Evolutionary conservation across 2,888 invertebrate species (phyloP).

Genomic region (Lamproptera curius): DNA sequence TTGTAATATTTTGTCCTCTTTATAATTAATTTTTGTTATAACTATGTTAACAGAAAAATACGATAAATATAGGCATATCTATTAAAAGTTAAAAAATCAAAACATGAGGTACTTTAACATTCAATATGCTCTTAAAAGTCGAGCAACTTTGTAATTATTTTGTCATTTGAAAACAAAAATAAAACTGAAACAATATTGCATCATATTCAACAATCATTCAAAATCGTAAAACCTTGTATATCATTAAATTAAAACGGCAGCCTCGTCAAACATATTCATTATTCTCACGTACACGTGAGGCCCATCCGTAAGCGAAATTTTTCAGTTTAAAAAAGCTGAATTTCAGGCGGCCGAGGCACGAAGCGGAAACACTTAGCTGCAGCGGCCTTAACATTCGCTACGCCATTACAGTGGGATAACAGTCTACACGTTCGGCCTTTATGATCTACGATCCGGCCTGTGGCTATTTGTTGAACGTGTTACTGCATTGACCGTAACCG

Average conservation of each 20-base stretch:
- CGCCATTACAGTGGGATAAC: slow-evolving; percentile 6
- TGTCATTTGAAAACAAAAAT: too few species aligned
- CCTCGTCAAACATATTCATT: background rate
- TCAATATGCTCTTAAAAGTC: too few species aligned
- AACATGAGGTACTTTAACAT: too few species aligned
- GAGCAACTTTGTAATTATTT: too few species aligned
- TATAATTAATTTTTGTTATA: too few species aligned
- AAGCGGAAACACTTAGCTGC: background rate
- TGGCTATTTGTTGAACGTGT: slow-evolving; percentile 6
- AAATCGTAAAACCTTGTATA: background rate
- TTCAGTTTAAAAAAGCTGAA: background rate
- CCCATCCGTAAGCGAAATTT: background rate
- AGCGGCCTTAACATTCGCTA: slow-evolving; percentile 4
- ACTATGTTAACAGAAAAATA: too few species aligned
- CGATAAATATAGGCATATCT: too few species aligned
- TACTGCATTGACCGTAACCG: slow-evolving; percentile 2
- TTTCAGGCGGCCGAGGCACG: background rate
- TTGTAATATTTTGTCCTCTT: too few species aligned
- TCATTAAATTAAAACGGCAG: background rate
- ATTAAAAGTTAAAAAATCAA: too few species aligned
- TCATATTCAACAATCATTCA: too few species aligned
- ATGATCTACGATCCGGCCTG: slow-evolving; percentile 9
- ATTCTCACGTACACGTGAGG: background rate
- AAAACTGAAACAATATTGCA: too few species aligned
- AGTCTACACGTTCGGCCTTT: slow-evolving; percentile 6